phyloP scores from a whole-genome alignment of 2,888 invertebrate genomes.

The Sesamia inferens region DNA sequence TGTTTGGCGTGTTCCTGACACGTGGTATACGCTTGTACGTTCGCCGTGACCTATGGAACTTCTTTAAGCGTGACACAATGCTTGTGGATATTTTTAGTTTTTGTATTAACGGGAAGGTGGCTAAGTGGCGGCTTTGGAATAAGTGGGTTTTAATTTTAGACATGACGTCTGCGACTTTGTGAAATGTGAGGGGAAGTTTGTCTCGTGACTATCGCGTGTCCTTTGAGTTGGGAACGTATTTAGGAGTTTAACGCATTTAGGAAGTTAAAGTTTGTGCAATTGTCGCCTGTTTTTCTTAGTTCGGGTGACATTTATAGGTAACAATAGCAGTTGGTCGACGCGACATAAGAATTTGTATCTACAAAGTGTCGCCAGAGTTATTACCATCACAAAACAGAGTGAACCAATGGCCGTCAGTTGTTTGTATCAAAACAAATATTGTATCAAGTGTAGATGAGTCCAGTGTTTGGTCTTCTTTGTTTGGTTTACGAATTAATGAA shows the following conservation, averaged over 20 bases:
- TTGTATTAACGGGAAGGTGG: conserved; percentile 87
- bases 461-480: conserved; percentile 84
- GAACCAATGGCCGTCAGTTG: conserved; percentile 86
- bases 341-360: conserved; percentile 76
- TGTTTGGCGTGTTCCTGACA: conserved; percentile 90
- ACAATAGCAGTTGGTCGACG: conserved; percentile 69
- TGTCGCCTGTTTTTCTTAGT: conserved; percentile 26
- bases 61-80: conserved; percentile 89
- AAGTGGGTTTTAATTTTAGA: conserved; percentile 90
- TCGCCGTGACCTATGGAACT: conserved; percentile 89
- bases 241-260: conserved; percentile 53
- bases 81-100: conserved; percentile 88
- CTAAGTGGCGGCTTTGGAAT: conserved; percentile 89
- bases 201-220: conserved; percentile 87
- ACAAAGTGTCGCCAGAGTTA: conserved; percentile 78
- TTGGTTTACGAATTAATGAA: conserved; percentile 86
- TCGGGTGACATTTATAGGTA: conserved; percentile 50
- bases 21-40: conserved; percentile 85
- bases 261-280: conserved; percentile 30
- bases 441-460: conserved; percentile 86
- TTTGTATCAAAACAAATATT: conserved; percentile 89
- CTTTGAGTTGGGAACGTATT: conserved; percentile 77
- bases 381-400: conserved; percentile 86
- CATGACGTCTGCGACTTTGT: conserved; percentile 83
- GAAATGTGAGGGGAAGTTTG: conserved; percentile 86